Conservation (phyloP, 2,113 vertebrate species). For the Mixornis gularis region DNA sequence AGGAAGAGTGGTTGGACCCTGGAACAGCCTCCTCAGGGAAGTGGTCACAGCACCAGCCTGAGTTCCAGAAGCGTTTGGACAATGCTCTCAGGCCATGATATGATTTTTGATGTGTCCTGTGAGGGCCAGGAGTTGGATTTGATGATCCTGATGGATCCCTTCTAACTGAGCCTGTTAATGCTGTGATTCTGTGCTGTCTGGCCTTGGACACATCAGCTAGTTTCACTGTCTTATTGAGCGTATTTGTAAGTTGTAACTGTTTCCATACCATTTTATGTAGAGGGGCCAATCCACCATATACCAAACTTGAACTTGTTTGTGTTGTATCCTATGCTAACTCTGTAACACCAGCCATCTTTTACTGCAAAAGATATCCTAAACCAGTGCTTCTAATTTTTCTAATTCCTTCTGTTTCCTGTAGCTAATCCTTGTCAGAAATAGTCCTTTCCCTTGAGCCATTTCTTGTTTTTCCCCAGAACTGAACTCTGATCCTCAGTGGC, state of each 20-base stretch:
- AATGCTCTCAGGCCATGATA: neutral
- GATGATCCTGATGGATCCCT: neutral
- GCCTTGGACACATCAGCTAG: neutral
- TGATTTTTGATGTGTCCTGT: neutral
- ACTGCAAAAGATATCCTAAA: neutral
- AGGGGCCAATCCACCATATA: neutral
- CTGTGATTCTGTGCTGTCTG: neutral
- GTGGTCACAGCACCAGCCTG: neutral
- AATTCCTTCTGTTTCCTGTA: neutral
- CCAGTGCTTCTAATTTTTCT: neutral
- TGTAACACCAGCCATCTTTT: neutral
- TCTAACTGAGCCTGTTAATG: neutral
- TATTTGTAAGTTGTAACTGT: neutral
- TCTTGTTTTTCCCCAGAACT: neutral
- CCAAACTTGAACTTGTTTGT: neutral
- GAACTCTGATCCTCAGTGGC: neutral
- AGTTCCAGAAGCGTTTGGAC: neutral
- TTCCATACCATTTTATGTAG: neutral
- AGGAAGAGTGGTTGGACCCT: accelerated
- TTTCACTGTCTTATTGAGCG: neutral
- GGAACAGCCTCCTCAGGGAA: neutral
- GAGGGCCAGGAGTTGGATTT: neutral
- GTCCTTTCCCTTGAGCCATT: neutral
- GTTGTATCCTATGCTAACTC: neutral
- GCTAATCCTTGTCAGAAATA: neutral